Evolutionary conservation across 2,113 vertebrate species (phyloP).

Genomic region (Guaruba guarouba): DNA sequence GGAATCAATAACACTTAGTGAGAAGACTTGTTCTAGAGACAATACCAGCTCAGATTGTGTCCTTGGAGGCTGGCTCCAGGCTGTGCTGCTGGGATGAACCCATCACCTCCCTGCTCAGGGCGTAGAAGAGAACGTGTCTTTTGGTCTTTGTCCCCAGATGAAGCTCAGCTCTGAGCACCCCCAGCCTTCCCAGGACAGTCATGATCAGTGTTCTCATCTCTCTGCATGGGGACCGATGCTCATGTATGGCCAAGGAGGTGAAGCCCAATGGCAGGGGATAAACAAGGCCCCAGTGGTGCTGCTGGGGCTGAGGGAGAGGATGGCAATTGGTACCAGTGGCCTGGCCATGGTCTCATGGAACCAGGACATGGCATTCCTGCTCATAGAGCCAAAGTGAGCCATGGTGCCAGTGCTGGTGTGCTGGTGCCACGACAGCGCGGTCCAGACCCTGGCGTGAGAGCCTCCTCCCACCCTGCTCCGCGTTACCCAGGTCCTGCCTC

Average conservation of each 20-base stretch:
- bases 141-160: no score
- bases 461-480: background rate
- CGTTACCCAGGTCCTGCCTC: constrained; percentile 51
- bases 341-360: background rate
- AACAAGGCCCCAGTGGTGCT: background rate
- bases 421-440: rapidly evolving
- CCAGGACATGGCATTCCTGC: rapidly evolving
- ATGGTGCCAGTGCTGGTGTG: no score
- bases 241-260: background rate
- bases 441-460: background rate
- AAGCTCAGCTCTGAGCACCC: background rate
- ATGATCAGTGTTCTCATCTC: background rate
- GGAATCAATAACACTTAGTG: background rate
- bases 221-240: background rate
- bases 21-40: background rate
- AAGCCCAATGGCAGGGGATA: background rate
- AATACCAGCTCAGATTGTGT: background rate
- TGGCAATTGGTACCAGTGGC: background rate
- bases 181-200: background rate
- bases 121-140: background rate
- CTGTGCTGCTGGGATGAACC: background rate
- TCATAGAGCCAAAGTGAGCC: rapidly evolving
- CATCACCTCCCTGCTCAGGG: rapidly evolving
- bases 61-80: background rate
- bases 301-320: background rate